Evolutionary conservation across 2,888 invertebrate species (phyloP).

Genomic region (Thecophora atra): DNA sequence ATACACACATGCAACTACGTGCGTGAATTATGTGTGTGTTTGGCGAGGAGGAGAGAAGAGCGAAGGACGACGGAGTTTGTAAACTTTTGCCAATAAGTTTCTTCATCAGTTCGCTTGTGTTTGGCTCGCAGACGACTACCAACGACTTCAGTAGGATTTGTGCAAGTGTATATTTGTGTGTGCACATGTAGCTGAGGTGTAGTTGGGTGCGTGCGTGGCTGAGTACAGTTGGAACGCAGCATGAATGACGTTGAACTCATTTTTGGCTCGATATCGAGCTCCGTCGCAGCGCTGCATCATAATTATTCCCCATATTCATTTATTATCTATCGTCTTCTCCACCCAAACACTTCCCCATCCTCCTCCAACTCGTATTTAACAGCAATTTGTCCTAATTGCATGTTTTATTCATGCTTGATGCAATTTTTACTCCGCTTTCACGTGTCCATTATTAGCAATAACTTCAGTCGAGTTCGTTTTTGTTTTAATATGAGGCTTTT

Average conservation of each 20-base stretch:
- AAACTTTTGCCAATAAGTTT: neutral
- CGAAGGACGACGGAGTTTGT: neutral
- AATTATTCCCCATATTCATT: too few species aligned
- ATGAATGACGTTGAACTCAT: constrained; percentile 21
- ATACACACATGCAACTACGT: neutral
- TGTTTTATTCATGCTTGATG: neutral
- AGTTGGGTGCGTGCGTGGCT: neutral
- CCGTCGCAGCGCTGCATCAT: neutral
- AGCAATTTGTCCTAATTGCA: neutral
- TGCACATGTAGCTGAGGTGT: neutral
- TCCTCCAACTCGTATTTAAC: neutral
- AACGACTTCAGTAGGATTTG: neutral
- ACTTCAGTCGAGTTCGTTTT: too few species aligned
- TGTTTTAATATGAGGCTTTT: too few species aligned
- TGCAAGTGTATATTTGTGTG: neutral
- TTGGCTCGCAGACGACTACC: neutral
- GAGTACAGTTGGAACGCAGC: neutral
- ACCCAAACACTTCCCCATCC: too few species aligned
- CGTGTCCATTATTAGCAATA: neutral
- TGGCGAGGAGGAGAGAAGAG: too few species aligned
- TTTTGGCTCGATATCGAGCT: constrained; percentile 8
- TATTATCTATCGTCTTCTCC: too few species aligned
- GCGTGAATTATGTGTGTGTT: neutral
- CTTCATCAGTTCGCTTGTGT: neutral
- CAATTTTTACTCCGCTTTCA: neutral